Evolutionary conservation across 30 jellyfish, hydroid and myxozoan species (phyloP), one percentile per base, ranked within the genome.

Genomic region (Pelagia noctiluca): DNA sequence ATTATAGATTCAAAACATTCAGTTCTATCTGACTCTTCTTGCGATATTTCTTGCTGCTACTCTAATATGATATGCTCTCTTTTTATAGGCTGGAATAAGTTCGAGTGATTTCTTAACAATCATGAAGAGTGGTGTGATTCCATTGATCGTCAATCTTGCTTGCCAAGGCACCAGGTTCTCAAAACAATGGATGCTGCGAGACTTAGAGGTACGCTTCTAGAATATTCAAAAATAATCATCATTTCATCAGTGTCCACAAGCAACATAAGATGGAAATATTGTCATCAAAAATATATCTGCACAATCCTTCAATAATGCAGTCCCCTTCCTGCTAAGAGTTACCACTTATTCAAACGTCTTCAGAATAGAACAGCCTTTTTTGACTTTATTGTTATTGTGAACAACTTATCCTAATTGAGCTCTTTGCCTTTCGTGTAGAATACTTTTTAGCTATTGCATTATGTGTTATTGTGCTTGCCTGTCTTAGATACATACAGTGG

Each of bases 151-250:
- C 29, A 78, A 69, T 34, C 67, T 91, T 37, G 96, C 96, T 8
- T 91, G 98, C 46, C 98, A 91, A 68, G 98, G 98, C 25, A 52
- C 68, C 16, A 93, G 97, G 1, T 92, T 92, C 66, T 86, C 92
- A n/a, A 92, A 86, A 35, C 98, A 92, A 28, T 92, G 98, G 98
- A 88, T 92, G 35, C 87, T 92, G 28, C 61, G 95, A 57, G 98
- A 92, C 57, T 64, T 92, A 0, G 98, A 92, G 98, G 98, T 92
- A 65, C 31, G 78, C n/a, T 60, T 5, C 72, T n/a, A 60, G 21
- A 60, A 11, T n/a, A 48, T 48, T 48, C n/a, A n/a, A 48, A 61
- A 10, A 13, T 8, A 8, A 61, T 23, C 74, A 8, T 34, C 62
- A 48, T 48, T 48, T 13, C 62, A 48, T 11, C 62, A 48, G n/a